Evolutionary conservation across 2,113 vertebrate genomes (phyloP).

Genomic region (Neopipo cinnamomea): DNA sequence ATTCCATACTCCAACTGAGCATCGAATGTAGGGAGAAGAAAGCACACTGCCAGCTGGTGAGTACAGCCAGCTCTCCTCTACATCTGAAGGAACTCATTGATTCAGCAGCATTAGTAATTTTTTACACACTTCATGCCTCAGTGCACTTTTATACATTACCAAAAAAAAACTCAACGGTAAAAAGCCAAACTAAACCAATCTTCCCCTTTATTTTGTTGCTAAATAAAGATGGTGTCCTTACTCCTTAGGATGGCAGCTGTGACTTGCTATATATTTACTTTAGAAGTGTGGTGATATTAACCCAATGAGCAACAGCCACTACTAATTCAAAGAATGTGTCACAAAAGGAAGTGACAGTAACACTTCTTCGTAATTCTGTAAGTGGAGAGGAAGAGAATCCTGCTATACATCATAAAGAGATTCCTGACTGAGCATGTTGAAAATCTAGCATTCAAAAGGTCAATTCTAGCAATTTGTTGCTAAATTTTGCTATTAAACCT

Average conservation of each 20-base stretch:
- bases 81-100: not conserved
- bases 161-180: not conserved
- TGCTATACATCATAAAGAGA: not conserved
- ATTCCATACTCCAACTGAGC: not conserved
- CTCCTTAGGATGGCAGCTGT: not conserved
- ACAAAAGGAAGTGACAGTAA: not conserved
- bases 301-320: not conserved
- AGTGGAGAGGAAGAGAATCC: not conserved
- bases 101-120: not conserved
- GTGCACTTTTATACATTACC: fast-evolving
- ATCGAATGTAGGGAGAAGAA: not conserved
- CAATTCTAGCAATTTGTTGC: not conserved
- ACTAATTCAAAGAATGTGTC: not conserved
- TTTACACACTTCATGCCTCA: fast-evolving
- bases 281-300: not conserved
- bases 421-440: not conserved
- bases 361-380: not conserved
- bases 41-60: not conserved
- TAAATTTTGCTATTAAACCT: not conserved
- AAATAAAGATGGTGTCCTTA: not conserved
- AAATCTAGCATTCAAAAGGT: not conserved
- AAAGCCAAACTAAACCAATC: not conserved
- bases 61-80: not conserved
- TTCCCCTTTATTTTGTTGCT: not conserved
- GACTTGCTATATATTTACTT: not conserved